Evolutionary conservation across 2,888 invertebrate genomes (phyloP).

Genomic region (Chamaedrilus cognettii): DNA sequence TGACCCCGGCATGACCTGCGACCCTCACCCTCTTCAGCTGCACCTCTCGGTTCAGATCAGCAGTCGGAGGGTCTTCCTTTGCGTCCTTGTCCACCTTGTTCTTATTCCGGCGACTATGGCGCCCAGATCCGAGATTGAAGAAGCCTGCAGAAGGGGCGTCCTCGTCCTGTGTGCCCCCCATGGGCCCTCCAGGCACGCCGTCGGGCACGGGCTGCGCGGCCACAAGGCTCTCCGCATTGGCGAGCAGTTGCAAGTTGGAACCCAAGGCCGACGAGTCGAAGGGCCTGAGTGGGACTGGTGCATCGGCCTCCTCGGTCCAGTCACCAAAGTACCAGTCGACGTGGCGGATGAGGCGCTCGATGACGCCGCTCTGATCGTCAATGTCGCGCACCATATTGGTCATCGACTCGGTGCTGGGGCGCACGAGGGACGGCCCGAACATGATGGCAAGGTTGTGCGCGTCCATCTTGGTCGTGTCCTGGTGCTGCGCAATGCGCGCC

Average conservation of each 20-base stretch:
- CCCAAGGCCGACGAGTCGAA: neutral
- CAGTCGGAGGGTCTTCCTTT: neutral
- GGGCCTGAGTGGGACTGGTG: neutral
- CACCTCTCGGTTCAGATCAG: neutral
- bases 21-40: neutral
- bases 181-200: neutral
- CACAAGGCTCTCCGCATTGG: neutral
- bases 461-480: neutral
- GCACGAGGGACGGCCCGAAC: neutral
- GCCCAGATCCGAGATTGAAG: neutral
- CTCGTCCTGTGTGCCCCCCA: neutral
- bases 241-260: neutral
- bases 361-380: conserved; percentile 1
- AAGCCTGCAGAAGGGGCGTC: neutral
- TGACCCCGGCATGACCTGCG: neutral
- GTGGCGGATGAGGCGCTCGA: neutral
- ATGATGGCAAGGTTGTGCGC: conserved; percentile 5
- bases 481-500: neutral
- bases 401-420: neutral
- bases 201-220: neutral
- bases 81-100: neutral
- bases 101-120: neutral
- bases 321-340: neutral
- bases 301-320: neutral
- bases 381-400: conserved; percentile 4